Conservation (phyloP, 2,797 vertebrate genomes). For the Chaetophractus vellerosus region DNA sequence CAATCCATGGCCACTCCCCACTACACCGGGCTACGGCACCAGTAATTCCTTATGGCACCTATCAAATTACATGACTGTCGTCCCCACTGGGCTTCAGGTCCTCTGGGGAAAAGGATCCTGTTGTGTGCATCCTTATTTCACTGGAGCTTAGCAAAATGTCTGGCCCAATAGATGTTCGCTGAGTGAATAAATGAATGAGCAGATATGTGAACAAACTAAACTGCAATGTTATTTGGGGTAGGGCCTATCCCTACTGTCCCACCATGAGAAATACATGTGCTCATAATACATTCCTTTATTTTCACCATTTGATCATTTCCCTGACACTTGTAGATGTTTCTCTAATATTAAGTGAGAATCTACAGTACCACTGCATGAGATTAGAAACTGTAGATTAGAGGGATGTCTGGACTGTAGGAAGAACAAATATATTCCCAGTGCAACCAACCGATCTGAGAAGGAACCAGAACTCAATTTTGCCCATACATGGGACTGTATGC, state of each 20-base stretch:
- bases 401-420: background rate
- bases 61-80: background rate
- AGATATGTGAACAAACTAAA: background rate
- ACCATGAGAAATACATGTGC: background rate
- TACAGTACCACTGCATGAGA: background rate
- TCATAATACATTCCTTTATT: background rate
- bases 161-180: background rate
- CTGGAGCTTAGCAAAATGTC: background rate
- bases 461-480: background rate
- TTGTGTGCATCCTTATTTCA: background rate
- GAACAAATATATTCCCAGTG: background rate
- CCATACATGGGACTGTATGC: background rate
- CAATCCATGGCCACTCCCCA: background rate
- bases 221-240: background rate
- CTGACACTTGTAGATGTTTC: background rate
- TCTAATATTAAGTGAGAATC: background rate
- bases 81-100: background rate
- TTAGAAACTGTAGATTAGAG: background rate
- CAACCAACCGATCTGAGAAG: background rate
- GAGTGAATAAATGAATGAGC: background rate
- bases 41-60: background rate
- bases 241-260: background rate
- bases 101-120: background rate
- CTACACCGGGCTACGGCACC: background rate
- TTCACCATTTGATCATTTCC: constrained; percentile 4